Conservation (phyloP, 2,113 vertebrate species). For the Bucco capensis region DNA sequence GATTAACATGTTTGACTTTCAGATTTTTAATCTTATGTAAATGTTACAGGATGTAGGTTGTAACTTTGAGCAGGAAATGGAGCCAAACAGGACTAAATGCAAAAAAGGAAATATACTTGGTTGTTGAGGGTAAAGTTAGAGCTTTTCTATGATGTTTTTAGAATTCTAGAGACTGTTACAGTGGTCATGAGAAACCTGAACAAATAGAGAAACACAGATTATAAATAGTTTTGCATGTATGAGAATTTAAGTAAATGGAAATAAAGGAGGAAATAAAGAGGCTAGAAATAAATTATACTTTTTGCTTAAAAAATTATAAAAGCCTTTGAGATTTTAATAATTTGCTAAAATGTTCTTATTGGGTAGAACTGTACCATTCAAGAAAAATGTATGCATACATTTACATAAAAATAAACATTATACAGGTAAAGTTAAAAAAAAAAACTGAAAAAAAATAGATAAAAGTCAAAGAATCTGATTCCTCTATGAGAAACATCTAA, state of each 20-base stretch:
- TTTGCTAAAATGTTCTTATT: not conserved
- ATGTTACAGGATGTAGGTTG: slow-evolving; percentile 3
- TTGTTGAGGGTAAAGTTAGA: not conserved
- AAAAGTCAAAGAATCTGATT: not conserved
- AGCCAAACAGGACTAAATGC: slow-evolving; percentile 1
- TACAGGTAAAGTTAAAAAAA: not conserved
- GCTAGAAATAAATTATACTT: not conserved
- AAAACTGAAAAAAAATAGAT: not conserved
- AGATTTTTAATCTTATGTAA: not conserved
- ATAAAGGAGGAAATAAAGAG: too few species aligned
- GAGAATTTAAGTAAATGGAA: not conserved
- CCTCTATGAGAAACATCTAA: not conserved
- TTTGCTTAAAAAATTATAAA: not conserved
- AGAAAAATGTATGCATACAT: not conserved
- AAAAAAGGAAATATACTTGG: not conserved
- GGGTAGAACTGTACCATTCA: not conserved
- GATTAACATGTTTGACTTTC: not conserved
- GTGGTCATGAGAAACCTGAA: not conserved
- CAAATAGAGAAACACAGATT: not conserved
- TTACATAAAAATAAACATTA: not conserved
- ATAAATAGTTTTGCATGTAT: not conserved
- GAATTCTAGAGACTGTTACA: not conserved
- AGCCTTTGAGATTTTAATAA: not conserved
- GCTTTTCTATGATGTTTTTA: not conserved
- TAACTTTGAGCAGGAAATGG: slow-evolving; percentile 31